These are phyloP conservation scores for Sesamia nonagrioides DNA, from an alignment of 1,140 invertebrate species.

Conservation along the genomic window DNA sequence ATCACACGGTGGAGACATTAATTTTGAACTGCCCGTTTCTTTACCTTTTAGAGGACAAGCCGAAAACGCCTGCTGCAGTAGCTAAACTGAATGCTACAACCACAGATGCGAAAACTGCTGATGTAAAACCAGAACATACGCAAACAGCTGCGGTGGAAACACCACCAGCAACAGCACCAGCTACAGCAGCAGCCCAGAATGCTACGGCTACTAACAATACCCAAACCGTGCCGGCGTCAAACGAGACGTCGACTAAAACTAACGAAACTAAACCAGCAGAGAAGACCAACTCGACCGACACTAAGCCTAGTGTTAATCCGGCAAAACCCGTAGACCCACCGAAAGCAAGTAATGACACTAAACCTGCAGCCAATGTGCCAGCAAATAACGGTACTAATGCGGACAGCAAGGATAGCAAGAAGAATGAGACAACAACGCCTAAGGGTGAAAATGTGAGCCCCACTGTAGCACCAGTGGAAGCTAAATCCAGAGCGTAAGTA, in stretches of 20 bases:
- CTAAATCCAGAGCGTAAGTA: constrained; percentile 41
- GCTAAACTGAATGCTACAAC: background rate
- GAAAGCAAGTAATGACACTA: background rate
- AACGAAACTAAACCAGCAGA: constrained; percentile 3
- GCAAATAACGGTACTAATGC: constrained; percentile 6
- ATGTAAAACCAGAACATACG: background rate
- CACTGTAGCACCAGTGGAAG: constrained; percentile 16
- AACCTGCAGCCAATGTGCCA: background rate
- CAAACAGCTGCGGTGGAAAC: background rate
- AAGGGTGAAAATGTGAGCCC: constrained; percentile 20
- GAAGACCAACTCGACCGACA: background rate
- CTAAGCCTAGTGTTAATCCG: background rate
- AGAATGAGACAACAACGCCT: constrained; percentile 7
- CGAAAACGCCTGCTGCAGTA: background rate
- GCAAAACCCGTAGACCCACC: background rate
- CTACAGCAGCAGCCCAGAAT: background rate
- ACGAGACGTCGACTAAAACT: background rate
- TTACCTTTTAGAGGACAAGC: background rate
- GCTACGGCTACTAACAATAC: background rate
- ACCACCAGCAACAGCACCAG: background rate
- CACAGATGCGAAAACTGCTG: background rate
- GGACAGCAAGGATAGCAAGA: background rate
- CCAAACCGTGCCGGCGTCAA: background rate
- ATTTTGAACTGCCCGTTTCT: background rate
- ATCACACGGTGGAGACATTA: no score